phyloP scores from a whole-genome alignment of 2,888 invertebrate species.

The Pristionchus mayeri region DNA sequence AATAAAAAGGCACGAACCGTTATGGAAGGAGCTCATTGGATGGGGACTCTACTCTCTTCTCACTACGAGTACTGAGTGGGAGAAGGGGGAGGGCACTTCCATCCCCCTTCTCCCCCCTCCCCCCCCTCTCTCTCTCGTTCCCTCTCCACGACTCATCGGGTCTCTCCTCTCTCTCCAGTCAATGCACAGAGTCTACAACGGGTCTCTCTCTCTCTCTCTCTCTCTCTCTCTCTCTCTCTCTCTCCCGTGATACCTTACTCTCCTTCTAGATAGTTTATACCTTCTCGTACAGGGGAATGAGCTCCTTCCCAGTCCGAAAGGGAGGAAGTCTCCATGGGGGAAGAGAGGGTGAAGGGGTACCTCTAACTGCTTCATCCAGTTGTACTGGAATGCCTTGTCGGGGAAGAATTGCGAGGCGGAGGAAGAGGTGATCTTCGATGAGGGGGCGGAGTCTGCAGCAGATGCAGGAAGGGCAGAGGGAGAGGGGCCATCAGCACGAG shows the following conservation, averaged over 20 bases:
- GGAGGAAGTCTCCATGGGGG: not conserved
- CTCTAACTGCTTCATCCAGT: slow-evolving; percentile 47
- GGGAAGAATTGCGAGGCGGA: slow-evolving; percentile 36
- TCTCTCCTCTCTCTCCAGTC: slow-evolving; percentile 48
- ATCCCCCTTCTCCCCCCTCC: slow-evolving; percentile 19
- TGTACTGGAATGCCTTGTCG: slow-evolving; percentile 47
- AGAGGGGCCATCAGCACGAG: not conserved
- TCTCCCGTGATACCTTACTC: slow-evolving; percentile 11
- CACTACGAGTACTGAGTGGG: slow-evolving; percentile 2
- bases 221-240: slow-evolving; percentile 11
- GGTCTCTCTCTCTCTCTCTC: not conserved
- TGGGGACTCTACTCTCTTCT: slow-evolving; percentile 27
- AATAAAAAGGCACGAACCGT: slow-evolving; percentile 9
- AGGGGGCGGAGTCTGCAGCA: not conserved
- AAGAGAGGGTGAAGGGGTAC: not conserved
- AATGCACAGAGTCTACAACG: not conserved
- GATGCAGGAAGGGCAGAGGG: not conserved
- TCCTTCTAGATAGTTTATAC: not conserved
- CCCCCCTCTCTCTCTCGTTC: not conserved
- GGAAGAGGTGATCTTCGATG: not conserved
- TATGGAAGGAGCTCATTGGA: not conserved
- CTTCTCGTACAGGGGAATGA: not conserved
- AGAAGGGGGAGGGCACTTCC: slow-evolving; percentile 19
- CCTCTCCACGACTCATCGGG: not conserved
- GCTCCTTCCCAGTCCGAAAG: not conserved